These are phyloP conservation scores for Syngnathus acus DNA, from an alignment of 2,797 vertebrate genomes.

Conservation along the genomic window DNA sequence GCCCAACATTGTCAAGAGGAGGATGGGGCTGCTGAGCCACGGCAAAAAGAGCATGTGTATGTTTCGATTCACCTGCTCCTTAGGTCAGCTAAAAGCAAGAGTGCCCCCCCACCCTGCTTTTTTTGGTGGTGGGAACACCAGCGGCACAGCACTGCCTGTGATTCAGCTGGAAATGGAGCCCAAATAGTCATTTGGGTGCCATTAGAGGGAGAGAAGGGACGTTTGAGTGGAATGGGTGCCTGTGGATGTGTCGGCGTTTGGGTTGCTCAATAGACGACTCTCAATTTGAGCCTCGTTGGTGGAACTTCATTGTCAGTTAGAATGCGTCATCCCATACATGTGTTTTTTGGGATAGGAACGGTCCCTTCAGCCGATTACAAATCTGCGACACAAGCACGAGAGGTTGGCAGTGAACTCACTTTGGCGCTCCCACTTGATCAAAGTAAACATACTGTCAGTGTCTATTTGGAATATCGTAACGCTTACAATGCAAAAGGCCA, in stretches of 20 bases:
- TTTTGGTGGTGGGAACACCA: constrained; percentile 12
- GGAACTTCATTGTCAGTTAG: not conserved
- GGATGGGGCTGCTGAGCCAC: not conserved
- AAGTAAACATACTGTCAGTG: not conserved
- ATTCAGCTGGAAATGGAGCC: constrained; percentile 13
- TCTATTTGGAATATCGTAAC: not conserved
- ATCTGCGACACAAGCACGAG: not conserved
- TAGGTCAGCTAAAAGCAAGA: constrained; percentile 44
- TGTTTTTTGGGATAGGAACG: not conserved
- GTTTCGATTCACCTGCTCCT: constrained; percentile 46
- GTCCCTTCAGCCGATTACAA: not conserved
- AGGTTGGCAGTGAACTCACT: no score
- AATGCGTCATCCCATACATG: no score
- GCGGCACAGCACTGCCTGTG: not conserved
- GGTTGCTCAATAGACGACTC: not conserved
- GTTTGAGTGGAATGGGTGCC: not conserved
- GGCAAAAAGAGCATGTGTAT: constrained; percentile 32
- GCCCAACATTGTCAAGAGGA: constrained; percentile 48
- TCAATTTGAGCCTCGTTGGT: not conserved
- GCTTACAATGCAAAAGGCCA: not conserved
- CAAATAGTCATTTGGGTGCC: not conserved
- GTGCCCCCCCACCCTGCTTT: constrained; percentile 8
- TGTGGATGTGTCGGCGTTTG: not conserved
- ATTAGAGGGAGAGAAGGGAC: not conserved
- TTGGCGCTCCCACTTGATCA: not conserved